Base-by-base conservation (phyloP, 1,140 invertebrate species). In the Plodia interpunctella region DNA sequence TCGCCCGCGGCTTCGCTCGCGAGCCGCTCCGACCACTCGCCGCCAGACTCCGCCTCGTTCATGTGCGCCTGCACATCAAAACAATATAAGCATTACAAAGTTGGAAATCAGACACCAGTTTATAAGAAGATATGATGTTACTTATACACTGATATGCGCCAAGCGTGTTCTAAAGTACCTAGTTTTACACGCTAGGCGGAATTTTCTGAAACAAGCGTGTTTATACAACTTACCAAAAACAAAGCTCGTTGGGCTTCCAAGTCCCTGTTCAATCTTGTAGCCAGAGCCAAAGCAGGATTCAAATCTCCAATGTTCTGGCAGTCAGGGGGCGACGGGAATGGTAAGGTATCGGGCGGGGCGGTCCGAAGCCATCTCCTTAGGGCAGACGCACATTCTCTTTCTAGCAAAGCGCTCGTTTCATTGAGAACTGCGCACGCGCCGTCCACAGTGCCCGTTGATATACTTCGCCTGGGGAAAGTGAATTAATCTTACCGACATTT, bases 401-500 rank as follows among this genome's bases (percentile, higher is more conserved):
- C 98, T 25, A 99, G 90, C 51, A 97, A 92, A 0, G 95, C 93
- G 72, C 95, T 95, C 0, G 96, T 96, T 90, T 98, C 98, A 87
- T 99, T 99, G 2, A 99, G 94, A 71, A 99, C 97, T 28, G 97
- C 98, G 91, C 98, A 99, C 50, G 97, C 94, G 38, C 97, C 98
- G 87, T 99, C 98, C 50, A 99, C 93, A 79, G 95, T 99, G 70
- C 95, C 95, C 75, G 95, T 98, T 6, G 95, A 95, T 55, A 98
- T 92, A 15, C 96, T 94, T 60, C 98, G 93, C 15, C 81, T 87
- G 38, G 38, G 13, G 13, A 1, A 32, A 32, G 10, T 11, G 3
- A 32, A n/a, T n/a, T n/a, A n/a, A n/a, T n/a, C n/a, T n/a, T n/a
- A n/a, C n/a, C n/a, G n/a, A n/a, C n/a, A n/a, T n/a, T n/a, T n/a